Conservation (phyloP, 2,113 vertebrate species). For the Cygnus atratus region DNA sequence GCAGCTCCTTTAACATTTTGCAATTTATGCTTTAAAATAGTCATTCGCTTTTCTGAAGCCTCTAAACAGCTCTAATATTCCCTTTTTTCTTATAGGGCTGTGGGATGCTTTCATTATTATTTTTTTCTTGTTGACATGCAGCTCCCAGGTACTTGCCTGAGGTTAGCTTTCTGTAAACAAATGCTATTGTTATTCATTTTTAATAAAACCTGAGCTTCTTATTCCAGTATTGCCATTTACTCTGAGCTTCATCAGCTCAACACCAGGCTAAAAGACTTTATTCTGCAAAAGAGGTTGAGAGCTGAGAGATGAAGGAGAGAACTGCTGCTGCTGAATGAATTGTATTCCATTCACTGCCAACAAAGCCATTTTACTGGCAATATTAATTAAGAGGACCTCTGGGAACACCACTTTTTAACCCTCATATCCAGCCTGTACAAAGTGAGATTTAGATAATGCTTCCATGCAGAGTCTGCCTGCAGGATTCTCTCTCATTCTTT, state of each 20-base stretch:
- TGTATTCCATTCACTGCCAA: slow-evolving; percentile 1
- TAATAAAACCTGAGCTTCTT: background rate
- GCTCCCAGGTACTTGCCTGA: background rate
- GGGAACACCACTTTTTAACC: slow-evolving; percentile 46
- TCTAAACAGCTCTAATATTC: background rate
- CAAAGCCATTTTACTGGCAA: slow-evolving; percentile 25
- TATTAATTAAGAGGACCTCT: slow-evolving; percentile 61
- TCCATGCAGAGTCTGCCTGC: background rate
- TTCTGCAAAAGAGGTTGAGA: background rate
- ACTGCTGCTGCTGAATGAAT: background rate
- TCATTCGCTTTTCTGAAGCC: background rate
- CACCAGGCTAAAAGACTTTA: background rate
- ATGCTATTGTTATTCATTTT: background rate
- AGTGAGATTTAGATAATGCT: background rate
- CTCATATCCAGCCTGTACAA: slow-evolving; percentile 1
- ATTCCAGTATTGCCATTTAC: background rate
- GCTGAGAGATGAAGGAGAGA: background rate
- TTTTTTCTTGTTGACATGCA: background rate
- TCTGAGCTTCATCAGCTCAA: background rate
- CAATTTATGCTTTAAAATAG: background rate
- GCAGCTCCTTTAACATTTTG: background rate
- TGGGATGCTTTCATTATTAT: background rate
- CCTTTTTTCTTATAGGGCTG: background rate
- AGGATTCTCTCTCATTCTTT: background rate
- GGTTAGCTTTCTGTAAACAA: background rate